These are phyloP conservation scores for Brenthis hecate DNA, from an alignment of 2,888 invertebrate genomes.

Conservation along the genomic window DNA sequence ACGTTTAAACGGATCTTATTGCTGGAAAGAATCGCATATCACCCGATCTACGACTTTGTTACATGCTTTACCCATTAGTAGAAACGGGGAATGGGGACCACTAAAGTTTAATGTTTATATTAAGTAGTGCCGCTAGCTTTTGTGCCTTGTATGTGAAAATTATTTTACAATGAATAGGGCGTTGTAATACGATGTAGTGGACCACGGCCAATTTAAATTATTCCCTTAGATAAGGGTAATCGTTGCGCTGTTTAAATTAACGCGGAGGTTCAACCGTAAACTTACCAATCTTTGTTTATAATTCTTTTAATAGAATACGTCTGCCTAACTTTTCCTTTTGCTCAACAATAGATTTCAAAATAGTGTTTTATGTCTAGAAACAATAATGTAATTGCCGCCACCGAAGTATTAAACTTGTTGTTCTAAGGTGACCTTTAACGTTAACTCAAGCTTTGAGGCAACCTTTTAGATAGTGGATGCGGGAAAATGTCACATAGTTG, in stretches of 20 bases:
- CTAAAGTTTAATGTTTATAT: conserved; percentile 77
- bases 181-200: conserved; percentile 32
- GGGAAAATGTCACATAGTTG: conserved; percentile 80
- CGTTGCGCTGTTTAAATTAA: conserved; percentile 31
- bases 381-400: conserved; percentile 37
- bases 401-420: conserved; percentile 71
- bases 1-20: conserved; percentile 48
- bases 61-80: conserved; percentile 81
- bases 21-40: conserved; percentile 57
- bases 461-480: conserved; percentile 78
- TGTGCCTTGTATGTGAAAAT: conserved; percentile 45
- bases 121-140: conserved; percentile 45
- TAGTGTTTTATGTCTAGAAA: conserved; percentile 23
- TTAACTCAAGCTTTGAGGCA: conserved; percentile 58
- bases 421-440: conserved; percentile 69
- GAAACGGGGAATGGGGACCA: conserved; percentile 54
- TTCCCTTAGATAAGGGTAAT: conserved; percentile 33
- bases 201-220: conserved; percentile 33
- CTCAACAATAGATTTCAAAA: conserved; percentile 13
- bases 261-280: neutral
- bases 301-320: neutral
- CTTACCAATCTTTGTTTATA: neutral
- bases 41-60: conserved; percentile 56
- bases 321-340: neutral
- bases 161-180: conserved; percentile 43